These are phyloP conservation scores for Calypte anna DNA, from an alignment of 2,113 vertebrate genomes.

Conservation along the genomic window DNA sequence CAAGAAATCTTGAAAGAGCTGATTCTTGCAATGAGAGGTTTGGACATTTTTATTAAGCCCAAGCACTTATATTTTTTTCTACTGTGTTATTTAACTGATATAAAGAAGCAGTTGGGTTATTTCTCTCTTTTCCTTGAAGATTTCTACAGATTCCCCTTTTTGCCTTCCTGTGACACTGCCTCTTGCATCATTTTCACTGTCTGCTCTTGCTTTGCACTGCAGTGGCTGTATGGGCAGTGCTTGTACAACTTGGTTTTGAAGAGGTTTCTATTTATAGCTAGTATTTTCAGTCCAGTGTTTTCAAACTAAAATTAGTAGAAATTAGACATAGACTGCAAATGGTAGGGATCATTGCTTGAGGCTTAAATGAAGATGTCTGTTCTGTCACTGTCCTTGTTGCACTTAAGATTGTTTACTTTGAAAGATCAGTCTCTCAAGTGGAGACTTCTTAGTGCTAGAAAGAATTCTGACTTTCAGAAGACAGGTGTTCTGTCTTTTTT, in stretches of 20 bases:
- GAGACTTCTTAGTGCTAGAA: not conserved
- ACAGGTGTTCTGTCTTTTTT: not conserved
- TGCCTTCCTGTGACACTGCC: not conserved
- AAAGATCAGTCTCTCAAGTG: not conserved
- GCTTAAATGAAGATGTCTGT: not conserved
- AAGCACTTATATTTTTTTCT: slow-evolving; percentile 5
- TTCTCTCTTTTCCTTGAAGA: not conserved
- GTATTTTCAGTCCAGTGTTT: not conserved
- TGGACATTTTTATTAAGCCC: slow-evolving; percentile 29
- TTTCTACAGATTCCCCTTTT: not conserved
- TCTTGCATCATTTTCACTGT: not conserved
- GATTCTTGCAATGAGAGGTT: slow-evolving; percentile 15
- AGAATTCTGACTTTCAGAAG: not conserved
- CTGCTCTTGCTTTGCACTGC: not conserved
- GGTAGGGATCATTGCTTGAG: not conserved
- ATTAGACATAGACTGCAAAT: not conserved
- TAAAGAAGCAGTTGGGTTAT: not conserved
- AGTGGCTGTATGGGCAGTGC: not conserved
- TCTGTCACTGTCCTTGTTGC: not conserved
- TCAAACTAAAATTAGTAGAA: not conserved
- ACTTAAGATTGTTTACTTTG: not conserved
- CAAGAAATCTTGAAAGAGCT: not conserved
- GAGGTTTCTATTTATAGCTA: not conserved
- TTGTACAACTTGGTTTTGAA: not conserved
- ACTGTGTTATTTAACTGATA: not conserved